phyloP scores from a whole-genome alignment of 2,888 invertebrate genomes.

The Phortica magna region DNA sequence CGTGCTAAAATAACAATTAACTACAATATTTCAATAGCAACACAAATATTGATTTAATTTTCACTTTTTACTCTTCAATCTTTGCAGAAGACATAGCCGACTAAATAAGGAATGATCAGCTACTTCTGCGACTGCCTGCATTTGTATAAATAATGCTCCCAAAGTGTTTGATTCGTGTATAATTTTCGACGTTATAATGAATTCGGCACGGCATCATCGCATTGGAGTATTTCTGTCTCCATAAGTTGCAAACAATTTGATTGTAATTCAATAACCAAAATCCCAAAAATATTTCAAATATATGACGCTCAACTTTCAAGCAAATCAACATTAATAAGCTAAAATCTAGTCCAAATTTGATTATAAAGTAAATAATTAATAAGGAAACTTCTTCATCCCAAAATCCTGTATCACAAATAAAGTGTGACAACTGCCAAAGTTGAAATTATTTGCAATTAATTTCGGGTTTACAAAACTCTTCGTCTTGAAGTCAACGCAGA shows the following conservation, averaged over 20 bases:
- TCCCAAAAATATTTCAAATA: slow-evolving; percentile 36
- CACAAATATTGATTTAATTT: not conserved
- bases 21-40: not conserved
- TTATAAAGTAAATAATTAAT: not conserved
- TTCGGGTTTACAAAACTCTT: not conserved
- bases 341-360: slow-evolving; percentile 65
- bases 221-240: slow-evolving; percentile 78
- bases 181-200: slow-evolving; percentile 73
- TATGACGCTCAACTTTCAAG: slow-evolving; percentile 32
- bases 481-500: not conserved
- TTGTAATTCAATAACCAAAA: slow-evolving; percentile 17
- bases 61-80: slow-evolving; percentile 43
- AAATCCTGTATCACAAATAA: not conserved
- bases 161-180: slow-evolving; percentile 72
- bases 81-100: slow-evolving; percentile 40
- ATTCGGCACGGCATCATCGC: slow-evolving; percentile 78
- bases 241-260: slow-evolving; percentile 55
- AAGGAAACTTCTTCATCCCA: not conserved
- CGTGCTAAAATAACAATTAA: not conserved
- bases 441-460: not conserved
- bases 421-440: slow-evolving; percentile 23
- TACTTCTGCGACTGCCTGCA: not conserved
- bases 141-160: slow-evolving; percentile 64
- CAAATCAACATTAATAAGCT: slow-evolving; percentile 16
- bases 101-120: not conserved